phyloP scores from a whole-genome alignment of 2,113 vertebrate species.

The Bubo blakistoni region DNA sequence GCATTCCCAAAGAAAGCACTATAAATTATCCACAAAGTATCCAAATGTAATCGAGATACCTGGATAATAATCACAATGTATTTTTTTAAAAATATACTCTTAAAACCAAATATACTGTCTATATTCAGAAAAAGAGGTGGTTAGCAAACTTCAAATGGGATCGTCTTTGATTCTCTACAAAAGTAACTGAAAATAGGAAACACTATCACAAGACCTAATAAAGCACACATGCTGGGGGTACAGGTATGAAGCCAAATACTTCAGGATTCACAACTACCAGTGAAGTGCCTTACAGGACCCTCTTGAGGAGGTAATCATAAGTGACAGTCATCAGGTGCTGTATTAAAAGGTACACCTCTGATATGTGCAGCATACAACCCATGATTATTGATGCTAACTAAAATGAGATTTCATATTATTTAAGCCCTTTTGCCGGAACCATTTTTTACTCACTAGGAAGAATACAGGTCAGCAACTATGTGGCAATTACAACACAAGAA shows the following conservation, averaged over 20 bases:
- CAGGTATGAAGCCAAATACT: background rate
- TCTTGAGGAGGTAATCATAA: background rate
- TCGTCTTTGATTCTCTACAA: background rate
- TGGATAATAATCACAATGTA: background rate
- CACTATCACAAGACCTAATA: background rate
- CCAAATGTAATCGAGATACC: background rate
- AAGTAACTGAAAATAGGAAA: background rate
- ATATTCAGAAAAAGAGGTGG: background rate
- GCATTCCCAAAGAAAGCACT: background rate
- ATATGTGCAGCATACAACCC: background rate
- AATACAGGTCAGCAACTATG: background rate
- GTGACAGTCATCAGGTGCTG: background rate
- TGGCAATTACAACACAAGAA: background rate
- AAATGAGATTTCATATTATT: background rate
- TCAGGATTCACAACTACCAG: background rate
- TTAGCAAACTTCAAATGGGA: background rate
- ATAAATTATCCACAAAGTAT: background rate
- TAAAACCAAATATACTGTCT: background rate
- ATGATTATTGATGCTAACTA: background rate
- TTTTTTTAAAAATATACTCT: background rate
- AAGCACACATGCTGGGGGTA: background rate
- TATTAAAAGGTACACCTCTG: background rate
- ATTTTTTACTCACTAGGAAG: background rate
- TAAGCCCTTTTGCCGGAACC: background rate
- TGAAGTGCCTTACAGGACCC: background rate